Base-by-base conservation (phyloP, 2,797 vertebrate genomes). In the Threskiornis aethiopicus region DNA sequence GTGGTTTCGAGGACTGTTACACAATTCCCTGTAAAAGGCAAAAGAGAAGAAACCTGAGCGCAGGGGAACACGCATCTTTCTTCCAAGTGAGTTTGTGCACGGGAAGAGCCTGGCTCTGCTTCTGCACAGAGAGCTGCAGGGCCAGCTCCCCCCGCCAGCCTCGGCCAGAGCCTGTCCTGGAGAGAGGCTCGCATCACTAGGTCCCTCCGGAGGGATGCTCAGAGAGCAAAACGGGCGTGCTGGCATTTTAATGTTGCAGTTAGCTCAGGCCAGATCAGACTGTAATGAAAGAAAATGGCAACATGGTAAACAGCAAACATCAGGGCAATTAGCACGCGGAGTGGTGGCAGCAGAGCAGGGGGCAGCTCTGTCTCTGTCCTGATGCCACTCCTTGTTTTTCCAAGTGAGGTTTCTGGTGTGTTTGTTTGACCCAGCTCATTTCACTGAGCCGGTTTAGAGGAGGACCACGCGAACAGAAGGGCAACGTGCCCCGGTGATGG, bases 181-280 rank as follows among this genome's bases (percentile, higher is more conserved):
- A 39, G 47, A 3, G 37, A 8, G 21, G 33, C 15, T 62, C 25
- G 0, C 58, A 37, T 41, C 35, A 0, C n/a, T 8, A 0, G 2
- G 6, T 47, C 21, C 26, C 39, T 75, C 71, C 1, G 24, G 29
- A 64, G 46, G 28, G 86, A 65, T 58, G 57, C 58, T 85, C 11
- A 1, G 37, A 20, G 35, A 26, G 28, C 31, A 33, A 17, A 26
- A 7, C 2, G 8, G n/a, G 52, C 15, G 0, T 31, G 41, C 44
- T 28, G 37, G 51, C 35, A 3, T 49, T 35, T 64, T 6, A 6
- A 2, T 4, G 28, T 47, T 26, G 44, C 42, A 1, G 13, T 26
- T 54, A 18, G 29, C 24, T 77, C 35, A 14, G 62, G 6, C 16
- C 39, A 41, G 49, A 13, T 20, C 47, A 47, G 39, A 11, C 2